These are phyloP conservation scores for Brachyistius frenatus DNA, from an alignment of 2,113 vertebrate species.

Conservation along the genomic window DNA sequence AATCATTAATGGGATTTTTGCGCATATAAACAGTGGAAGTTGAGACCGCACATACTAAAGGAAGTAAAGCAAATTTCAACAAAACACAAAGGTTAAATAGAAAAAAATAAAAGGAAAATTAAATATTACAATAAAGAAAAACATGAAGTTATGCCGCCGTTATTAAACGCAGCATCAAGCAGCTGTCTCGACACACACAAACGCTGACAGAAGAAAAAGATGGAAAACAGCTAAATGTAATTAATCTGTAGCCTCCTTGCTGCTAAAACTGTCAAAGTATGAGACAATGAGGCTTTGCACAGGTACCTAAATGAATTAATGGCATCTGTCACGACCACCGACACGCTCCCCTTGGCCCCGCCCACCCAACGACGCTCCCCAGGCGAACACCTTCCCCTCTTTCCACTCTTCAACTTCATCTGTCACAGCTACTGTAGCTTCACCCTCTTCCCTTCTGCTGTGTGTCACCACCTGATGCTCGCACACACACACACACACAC, in stretches of 20 bases:
- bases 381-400: constrained; percentile 54
- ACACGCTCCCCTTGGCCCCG: constrained; percentile 66
- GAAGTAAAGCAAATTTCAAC: too few species aligned
- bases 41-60: too few species aligned
- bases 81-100: too few species aligned
- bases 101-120: too few species aligned
- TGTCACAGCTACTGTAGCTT: constrained; percentile 67
- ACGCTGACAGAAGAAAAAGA: not conserved
- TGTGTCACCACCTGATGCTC: constrained; percentile 53
- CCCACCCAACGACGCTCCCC: constrained; percentile 68
- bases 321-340: constrained; percentile 77
- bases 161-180: too few species aligned
- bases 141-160: too few species aligned
- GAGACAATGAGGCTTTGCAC: constrained; percentile 59
- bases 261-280: constrained; percentile 36
- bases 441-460: constrained; percentile 41
- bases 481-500: constrained; percentile 11
- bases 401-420: constrained; percentile 73
- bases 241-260: constrained; percentile 13
- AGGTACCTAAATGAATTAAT: constrained; percentile 78
- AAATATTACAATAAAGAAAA: too few species aligned
- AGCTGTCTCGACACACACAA: not conserved
- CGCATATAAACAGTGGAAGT: too few species aligned
- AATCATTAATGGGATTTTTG: too few species aligned
- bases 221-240: constrained; percentile 15